Evolutionary conservation across 2,113 vertebrate species (phyloP).

Genomic region (Bubo scandiacus): DNA sequence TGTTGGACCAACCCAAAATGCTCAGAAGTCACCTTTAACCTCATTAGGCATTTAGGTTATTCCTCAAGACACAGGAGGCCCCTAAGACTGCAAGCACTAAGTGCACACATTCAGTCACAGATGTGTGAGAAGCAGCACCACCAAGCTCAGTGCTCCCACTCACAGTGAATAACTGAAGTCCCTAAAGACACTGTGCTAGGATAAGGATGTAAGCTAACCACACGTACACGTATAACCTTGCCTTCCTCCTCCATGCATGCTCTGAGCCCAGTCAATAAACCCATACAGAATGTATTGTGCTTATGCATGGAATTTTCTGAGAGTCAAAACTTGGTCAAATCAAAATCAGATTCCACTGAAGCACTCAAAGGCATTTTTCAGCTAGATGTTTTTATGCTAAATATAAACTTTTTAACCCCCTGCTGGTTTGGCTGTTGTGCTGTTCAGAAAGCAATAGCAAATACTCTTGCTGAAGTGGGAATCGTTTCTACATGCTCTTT

Average conservation of each 20-base stretch:
- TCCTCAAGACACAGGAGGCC: not conserved
- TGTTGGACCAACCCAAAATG: not conserved
- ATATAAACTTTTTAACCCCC: slow-evolving; percentile 32
- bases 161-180: not conserved
- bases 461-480: not conserved
- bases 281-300: not conserved
- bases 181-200: not conserved
- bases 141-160: not conserved
- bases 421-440: not conserved
- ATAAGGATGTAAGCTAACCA: not conserved
- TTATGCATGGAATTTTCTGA: not conserved
- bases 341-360: slow-evolving; percentile 26
- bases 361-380: slow-evolving; percentile 45
- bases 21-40: not conserved
- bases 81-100: not conserved
- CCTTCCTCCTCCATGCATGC: not conserved
- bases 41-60: not conserved
- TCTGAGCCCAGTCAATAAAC: not conserved
- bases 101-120: not conserved
- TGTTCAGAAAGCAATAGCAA: not conserved
- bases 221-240: not conserved
- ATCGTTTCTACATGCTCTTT: not conserved
- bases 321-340: slow-evolving; percentile 45
- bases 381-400: slow-evolving; percentile 14
- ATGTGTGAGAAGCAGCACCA: not conserved